Conservation (phyloP, 2,797 vertebrate genomes). For the Pangasius larnaudii region DNA sequence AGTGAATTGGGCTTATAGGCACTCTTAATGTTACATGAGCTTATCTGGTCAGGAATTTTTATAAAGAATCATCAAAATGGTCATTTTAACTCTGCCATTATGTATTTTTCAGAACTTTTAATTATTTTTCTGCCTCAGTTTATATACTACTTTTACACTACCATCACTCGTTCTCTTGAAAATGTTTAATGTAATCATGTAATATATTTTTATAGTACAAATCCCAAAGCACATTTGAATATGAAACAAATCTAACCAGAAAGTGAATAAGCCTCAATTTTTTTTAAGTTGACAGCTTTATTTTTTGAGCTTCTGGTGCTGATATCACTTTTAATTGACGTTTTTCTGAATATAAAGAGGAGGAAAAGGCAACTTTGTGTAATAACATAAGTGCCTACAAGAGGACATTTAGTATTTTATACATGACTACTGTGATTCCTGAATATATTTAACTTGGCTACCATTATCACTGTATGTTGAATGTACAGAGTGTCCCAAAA, state of each 20-base stretch:
- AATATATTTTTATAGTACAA: slow-evolving; percentile 23
- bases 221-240: not conserved
- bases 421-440: not conserved
- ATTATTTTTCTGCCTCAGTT: slow-evolving; percentile 1
- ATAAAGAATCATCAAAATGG: not conserved
- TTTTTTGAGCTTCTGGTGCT: slow-evolving; percentile 7
- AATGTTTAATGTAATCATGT: slow-evolving; percentile 6
- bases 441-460: slow-evolving; percentile 1
- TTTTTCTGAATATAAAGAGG: not conserved
- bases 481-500: too few relatives aligned
- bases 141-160: slow-evolving; percentile 12
- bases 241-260: not conserved
- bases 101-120: not conserved
- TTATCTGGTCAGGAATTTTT: slow-evolving; percentile 6
- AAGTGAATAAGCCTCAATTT: not conserved
- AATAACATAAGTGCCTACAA: slow-evolving; percentile 33
- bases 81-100: not conserved
- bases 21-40: slow-evolving; percentile 10
- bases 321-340: not conserved
- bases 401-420: not conserved
- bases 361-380: not conserved
- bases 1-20: slow-evolving; percentile 21
- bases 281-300: slow-evolving; percentile 14
- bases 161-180: not conserved
- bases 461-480: not conserved